Base-by-base conservation (phyloP, 2,888 invertebrate species). In the Hydraecia micacea region DNA sequence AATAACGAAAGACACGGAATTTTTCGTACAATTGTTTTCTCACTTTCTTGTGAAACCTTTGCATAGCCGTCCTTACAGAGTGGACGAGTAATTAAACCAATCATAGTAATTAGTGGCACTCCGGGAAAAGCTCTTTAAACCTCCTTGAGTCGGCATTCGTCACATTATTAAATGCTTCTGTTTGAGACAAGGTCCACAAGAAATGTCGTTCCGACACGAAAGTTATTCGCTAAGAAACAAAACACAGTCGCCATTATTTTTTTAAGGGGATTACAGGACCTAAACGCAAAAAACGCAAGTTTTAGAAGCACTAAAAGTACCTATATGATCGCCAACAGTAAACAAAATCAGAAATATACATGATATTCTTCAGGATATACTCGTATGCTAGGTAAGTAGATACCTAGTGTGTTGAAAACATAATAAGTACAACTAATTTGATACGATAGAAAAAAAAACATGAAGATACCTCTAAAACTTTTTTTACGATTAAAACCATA, bases 11-110 rank as follows among this genome's bases (percentile, higher is more conserved):
- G 36, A 36, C 18, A 28, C 13, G 36, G n/a, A 49, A 36, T 42
- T 46, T 13, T 42, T 58, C 1, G 11, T 18, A 65, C 9, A 63
- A 39, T 60, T 65, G 39, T 6, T 62, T 65, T 18, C 28, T 49
- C 1, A 15, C 15, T 55, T 60, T 55, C 32, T 42, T 15, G 32
- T 36, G 15, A 66, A 77, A 70, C 25, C 39, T 73, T 73, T 71
- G 49, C 25, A 28, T 39, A 73, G 46, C 52, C 13, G 68, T 46
- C 49, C 36, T 69, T 71, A 67, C n/a, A 36, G 52, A 2, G 74
- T 65, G 66, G 73, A 55, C 60, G 58, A 67, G 49, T 72, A 86
- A 86, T 82, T 86, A 78, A 73, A 65, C 13, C 66, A 77, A 83
- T 80, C 32, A 66, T 72, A 55, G 63, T 78, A 77, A 87, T 87